phyloP scores from a whole-genome alignment of 1,140 invertebrate species.

The Phthorimaea operculella region DNA sequence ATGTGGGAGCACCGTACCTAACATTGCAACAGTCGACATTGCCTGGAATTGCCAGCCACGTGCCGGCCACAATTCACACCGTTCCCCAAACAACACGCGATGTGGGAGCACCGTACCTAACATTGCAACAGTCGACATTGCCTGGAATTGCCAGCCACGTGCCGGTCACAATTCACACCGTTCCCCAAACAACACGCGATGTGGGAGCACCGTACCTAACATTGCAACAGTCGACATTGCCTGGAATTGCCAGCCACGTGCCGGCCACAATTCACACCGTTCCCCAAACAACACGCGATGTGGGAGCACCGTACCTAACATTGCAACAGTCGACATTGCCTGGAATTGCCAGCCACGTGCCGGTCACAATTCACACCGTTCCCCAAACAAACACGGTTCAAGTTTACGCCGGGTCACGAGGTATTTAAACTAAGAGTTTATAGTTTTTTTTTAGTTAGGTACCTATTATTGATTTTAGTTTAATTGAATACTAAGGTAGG shows the following conservation, averaged over 20 bases:
- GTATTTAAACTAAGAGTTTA: too few relatives aligned
- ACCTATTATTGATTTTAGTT: too few relatives aligned
- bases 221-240: constrained; percentile 24
- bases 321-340: constrained; percentile 24
- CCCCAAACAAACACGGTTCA: constrained; percentile 3
- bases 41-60: not conserved
- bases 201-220: not conserved
- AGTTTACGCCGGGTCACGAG: not conserved
- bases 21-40: constrained; percentile 24
- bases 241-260: not conserved
- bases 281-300: too few relatives aligned
- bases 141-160: not conserved
- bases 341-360: not conserved
- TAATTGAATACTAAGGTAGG: too few relatives aligned
- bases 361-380: too few relatives aligned
- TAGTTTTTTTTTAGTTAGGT: too few relatives aligned
- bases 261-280: too few relatives aligned
- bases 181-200: not conserved
- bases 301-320: not conserved
- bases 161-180: not conserved
- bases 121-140: constrained; percentile 24
- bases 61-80: not conserved
- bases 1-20: not conserved
- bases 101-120: not conserved
- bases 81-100: not conserved